These are phyloP conservation scores for Urosaurus nigricauda DNA, from an alignment of 2,797 vertebrate species.

Conservation along the genomic window DNA sequence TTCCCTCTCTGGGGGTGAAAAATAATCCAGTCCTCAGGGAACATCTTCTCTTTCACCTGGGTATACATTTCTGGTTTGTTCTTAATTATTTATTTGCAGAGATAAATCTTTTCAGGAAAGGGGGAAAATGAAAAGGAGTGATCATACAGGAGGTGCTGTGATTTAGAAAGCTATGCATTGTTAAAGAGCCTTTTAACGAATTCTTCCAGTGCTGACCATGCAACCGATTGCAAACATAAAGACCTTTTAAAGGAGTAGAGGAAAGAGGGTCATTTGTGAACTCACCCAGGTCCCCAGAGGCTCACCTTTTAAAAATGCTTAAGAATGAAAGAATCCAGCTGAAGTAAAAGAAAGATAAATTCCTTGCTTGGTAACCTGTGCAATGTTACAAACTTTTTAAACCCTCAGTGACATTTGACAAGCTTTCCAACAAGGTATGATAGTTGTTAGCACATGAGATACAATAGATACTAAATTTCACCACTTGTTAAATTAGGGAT, in stretches of 20 bases:
- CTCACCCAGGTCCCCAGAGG: background rate
- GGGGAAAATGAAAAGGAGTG: constrained; percentile 43
- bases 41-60: constrained; percentile 41
- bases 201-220: constrained; percentile 57
- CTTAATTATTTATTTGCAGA: constrained; percentile 62
- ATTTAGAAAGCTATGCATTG: constrained; percentile 45
- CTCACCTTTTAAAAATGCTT: constrained; percentile 64
- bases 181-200: constrained; percentile 69
- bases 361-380: constrained; percentile 50
- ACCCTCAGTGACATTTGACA: constrained; percentile 52
- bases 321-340: constrained; percentile 64
- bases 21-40: constrained; percentile 10
- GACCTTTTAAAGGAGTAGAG: constrained; percentile 60
- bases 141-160: constrained; percentile 22
- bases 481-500: constrained; percentile 60
- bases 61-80: constrained; percentile 40
- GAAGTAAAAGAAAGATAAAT: constrained; percentile 50
- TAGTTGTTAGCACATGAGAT: constrained; percentile 48
- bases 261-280: constrained; percentile 64
- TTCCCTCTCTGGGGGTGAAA: constrained; percentile 6
- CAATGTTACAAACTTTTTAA: constrained; percentile 17
- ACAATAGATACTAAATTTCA: constrained; percentile 41
- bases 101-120: constrained; percentile 50
- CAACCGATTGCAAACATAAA: constrained; percentile 64
- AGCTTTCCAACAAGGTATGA: constrained; percentile 45